phyloP scores from a whole-genome alignment of 2,888 invertebrate species.

The Adelphocoris suturalis region DNA sequence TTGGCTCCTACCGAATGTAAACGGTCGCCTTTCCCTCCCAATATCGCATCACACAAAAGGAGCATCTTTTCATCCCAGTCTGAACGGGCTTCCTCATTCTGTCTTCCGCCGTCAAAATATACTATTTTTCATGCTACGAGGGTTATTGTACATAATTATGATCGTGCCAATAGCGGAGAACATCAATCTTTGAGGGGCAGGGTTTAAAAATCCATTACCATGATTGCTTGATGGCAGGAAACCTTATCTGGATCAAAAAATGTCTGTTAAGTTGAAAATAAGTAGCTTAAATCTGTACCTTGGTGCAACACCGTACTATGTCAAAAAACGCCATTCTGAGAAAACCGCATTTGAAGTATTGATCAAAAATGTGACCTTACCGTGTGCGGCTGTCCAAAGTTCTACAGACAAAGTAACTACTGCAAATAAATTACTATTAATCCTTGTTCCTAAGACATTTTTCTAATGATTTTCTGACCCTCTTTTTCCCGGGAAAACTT shows the following conservation, averaged over 20 bases:
- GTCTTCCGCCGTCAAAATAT: background rate
- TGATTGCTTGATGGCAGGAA: background rate
- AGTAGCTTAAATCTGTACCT: too few relatives aligned
- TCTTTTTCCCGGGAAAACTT: too few relatives aligned
- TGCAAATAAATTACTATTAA: too few relatives aligned
- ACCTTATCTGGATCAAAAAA: background rate
- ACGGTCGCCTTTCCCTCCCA: slow-evolving; percentile 57
- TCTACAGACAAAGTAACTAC: too few relatives aligned
- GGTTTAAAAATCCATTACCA: background rate
- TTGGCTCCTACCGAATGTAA: slow-evolving; percentile 69
- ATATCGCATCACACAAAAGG: slow-evolving; percentile 53
- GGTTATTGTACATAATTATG: slow-evolving; percentile 43
- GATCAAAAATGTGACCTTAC: too few relatives aligned
- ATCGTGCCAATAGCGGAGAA: background rate
- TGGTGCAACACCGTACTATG: too few relatives aligned
- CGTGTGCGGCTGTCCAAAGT: too few relatives aligned
- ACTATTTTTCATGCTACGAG: slow-evolving; percentile 53
- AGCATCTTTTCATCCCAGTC: slow-evolving; percentile 50
- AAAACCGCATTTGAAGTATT: too few relatives aligned
- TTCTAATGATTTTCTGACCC: too few relatives aligned
- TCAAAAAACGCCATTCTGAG: too few relatives aligned
- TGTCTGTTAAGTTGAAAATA: too few relatives aligned
- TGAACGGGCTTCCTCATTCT: background rate
- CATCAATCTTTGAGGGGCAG: background rate
- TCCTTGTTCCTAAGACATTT: too few relatives aligned